These are phyloP conservation scores for Philereme transversata DNA, from an alignment of 2,888 invertebrate genomes.

Conservation along the genomic window DNA sequence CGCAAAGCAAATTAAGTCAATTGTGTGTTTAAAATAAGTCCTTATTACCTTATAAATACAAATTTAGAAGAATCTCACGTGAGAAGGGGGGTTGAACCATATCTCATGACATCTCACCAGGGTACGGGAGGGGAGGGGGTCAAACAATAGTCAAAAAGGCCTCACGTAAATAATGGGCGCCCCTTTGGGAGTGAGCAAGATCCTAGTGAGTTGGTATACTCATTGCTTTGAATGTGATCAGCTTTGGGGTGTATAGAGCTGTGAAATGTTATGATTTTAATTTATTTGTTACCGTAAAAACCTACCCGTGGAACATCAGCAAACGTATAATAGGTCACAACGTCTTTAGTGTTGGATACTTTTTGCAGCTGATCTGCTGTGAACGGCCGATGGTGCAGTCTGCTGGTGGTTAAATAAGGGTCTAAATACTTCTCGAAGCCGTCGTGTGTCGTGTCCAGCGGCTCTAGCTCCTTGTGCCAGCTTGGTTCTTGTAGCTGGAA, in stretches of 20 bases:
- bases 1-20: too few relatives aligned
- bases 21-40: too few relatives aligned
- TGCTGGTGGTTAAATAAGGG: constrained; percentile 70
- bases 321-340: constrained; percentile 71
- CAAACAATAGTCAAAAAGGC: too few relatives aligned
- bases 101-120: too few relatives aligned
- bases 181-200: too few relatives aligned
- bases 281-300: neutral
- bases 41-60: too few relatives aligned
- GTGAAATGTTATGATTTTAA: neutral
- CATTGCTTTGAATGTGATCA: too few relatives aligned
- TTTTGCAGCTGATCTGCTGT: constrained; percentile 64
- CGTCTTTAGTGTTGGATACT: constrained; percentile 59
- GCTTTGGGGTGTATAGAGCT: neutral
- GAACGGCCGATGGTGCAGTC: constrained; percentile 68
- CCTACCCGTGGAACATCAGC: constrained; percentile 67
- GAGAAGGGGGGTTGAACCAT: too few relatives aligned
- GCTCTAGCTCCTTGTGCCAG: constrained; percentile 58
- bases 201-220: too few relatives aligned
- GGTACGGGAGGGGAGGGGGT: too few relatives aligned
- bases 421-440: constrained; percentile 72
- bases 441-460: constrained; percentile 69
- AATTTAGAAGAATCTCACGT: too few relatives aligned
- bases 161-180: too few relatives aligned
- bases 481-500: constrained; percentile 55